phyloP scores from a whole-genome alignment of 2,797 vertebrate genomes.

The Gallinago stenura region DNA sequence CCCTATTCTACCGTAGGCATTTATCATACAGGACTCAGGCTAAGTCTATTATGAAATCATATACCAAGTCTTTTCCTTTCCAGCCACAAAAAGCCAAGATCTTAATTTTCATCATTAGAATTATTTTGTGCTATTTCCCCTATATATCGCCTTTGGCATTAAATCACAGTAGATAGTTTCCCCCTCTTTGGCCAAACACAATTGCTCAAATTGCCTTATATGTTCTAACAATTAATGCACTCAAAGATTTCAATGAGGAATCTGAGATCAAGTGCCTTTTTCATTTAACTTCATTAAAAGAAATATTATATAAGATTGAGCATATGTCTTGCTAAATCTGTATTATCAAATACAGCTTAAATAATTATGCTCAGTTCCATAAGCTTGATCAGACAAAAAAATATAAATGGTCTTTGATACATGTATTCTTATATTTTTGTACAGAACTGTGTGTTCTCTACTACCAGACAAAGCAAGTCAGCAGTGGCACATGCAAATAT shows the following conservation, averaged over 20 bases:
- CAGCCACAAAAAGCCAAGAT: background rate
- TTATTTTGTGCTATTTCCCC: background rate
- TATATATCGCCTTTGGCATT: background rate
- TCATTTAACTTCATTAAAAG: background rate
- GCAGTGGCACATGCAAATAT: conserved; percentile 61
- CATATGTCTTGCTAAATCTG: background rate
- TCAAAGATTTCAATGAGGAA: background rate
- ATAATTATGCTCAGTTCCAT: background rate
- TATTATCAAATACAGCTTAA: background rate
- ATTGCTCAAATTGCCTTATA: background rate
- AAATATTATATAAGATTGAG: background rate
- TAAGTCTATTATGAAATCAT: background rate
- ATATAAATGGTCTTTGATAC: background rate
- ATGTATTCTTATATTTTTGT: background rate
- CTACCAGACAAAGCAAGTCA: conserved; percentile 49
- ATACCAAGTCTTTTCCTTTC: background rate
- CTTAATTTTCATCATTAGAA: background rate
- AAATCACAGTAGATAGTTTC: background rate
- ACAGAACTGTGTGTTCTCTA: conserved; percentile 40
- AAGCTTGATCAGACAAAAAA: conserved; percentile 11
- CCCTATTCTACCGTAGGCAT: background rate
- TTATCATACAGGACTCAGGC: background rate
- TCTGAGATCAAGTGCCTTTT: background rate
- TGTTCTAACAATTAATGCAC: background rate
- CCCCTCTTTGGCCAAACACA: background rate